Evolutionary conservation across 2,797 vertebrate genomes (phyloP), one percentile per base, ranked within the genome.

Genomic region (Phrynocephalus forsythii): DNA sequence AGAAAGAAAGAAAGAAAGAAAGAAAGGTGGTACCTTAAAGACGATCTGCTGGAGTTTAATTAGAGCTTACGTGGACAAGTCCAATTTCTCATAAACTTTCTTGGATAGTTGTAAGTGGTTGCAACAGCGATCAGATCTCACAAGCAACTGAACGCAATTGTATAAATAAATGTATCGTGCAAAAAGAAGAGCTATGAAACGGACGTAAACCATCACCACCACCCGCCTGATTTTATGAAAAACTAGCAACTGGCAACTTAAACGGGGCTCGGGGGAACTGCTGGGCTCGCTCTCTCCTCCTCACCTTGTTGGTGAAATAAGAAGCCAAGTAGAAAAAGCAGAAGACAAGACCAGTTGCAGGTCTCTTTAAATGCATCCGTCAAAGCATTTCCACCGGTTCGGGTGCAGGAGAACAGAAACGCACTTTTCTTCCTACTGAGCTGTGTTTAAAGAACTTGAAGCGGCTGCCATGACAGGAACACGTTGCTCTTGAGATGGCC

Each of bases 281-380:
- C 13, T 7, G 24, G 71, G 16, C 26, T 73, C 18, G 72, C 30
- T 63, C 13, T 18, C 60, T 63, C 18, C 60, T 85, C 33, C 94
- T 94, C 95, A 99, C 99, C 98, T 99, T 99, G 94, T 99, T 99
- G 28, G 97, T 98, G 93, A 99, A 98, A 96, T 97, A 97, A 48
- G 97, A 98, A 24, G 97, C 95, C 90, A 98, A 94, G 89, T 98
- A 98, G 93, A 98, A 95, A 48, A 95, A 90, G 91, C 96, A 97
- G 86, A 98, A 98, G 50, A 95, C 91, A 82, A 98, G 87, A 68
- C 97, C 97, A 66, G 92, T 90, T 76, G 95, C 33, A 50, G 95
- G 91, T 93, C 95, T 94, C 87, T 94, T 96, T 94, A 96, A 93
- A 94, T 94, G 95, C 98, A 99, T 99, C 88, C 86, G 97, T 91